Conservation (phyloP, 2,888 invertebrate genomes). For the Ceriagrion tenellum region DNA sequence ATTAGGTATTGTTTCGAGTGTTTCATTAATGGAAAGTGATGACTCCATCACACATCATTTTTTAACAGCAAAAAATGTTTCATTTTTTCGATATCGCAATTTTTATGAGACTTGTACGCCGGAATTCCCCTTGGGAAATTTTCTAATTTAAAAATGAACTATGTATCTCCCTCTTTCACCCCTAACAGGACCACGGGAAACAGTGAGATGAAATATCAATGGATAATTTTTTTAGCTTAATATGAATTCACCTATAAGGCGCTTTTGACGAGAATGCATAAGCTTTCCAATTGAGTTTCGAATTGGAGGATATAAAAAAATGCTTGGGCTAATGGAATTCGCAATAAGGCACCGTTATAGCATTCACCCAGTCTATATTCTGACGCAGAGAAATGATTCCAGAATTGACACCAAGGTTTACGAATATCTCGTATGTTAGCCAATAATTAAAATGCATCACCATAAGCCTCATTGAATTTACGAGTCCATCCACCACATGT, state of each 20-base stretch:
- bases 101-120: background rate
- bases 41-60: background rate
- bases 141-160: background rate
- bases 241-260: background rate
- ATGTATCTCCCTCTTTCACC: background rate
- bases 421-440: no score
- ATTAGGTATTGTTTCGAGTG: background rate
- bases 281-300: background rate
- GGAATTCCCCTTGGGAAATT: background rate
- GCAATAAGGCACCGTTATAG: no score
- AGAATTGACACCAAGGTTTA: no score
- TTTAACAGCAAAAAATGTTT: background rate
- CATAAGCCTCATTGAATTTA: no score
- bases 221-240: background rate
- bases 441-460: no score
- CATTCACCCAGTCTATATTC: no score
- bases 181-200: background rate
- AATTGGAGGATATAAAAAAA: background rate
- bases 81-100: background rate
- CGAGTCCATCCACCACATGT: no score
- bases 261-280: background rate
- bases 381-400: no score
- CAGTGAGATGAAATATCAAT: background rate
- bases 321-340: no score
- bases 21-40: background rate